Conservation (phyloP, 53 echinoderm and acorn worm genomes). For the Paracentrotus lividus region DNA sequence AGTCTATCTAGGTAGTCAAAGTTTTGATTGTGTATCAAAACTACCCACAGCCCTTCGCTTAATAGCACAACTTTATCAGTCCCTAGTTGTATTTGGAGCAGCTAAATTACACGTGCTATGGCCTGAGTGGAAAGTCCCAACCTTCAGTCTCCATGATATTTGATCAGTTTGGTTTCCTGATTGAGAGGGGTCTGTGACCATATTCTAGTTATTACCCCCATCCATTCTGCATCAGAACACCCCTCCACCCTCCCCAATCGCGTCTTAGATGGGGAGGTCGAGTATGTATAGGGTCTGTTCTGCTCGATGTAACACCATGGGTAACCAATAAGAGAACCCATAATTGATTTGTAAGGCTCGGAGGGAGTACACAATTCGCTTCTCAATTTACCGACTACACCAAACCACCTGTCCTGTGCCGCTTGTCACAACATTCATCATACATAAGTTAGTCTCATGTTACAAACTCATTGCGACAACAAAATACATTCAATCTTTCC, state of each 20-base stretch:
- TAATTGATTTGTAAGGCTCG: conserved; percentile 55
- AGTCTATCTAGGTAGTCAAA: too few relatives aligned
- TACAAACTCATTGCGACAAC: neutral
- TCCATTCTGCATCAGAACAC: neutral
- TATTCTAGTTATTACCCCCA: neutral
- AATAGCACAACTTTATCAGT: too few relatives aligned
- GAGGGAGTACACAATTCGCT: conserved; percentile 41
- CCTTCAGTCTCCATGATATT: too few relatives aligned
- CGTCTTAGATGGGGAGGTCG: neutral
- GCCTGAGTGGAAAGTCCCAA: too few relatives aligned
- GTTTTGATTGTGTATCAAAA: too few relatives aligned
- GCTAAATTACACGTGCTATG: too few relatives aligned
- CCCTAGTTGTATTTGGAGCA: too few relatives aligned
- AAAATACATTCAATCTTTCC: neutral
- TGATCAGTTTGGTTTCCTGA: too few relatives aligned
- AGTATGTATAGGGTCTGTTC: neutral
- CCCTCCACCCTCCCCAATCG: neutral
- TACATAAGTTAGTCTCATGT: conserved; percentile 2
- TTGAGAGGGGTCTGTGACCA: too few relatives aligned
- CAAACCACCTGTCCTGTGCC: conserved; percentile 25
- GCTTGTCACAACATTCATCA: conserved; percentile 47
- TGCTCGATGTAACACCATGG: neutral
- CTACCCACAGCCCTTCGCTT: too few relatives aligned
- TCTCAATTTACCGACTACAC: conserved; percentile 30
- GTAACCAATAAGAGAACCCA: conserved; percentile 35